These are phyloP conservation scores for Stenchaetothrips biformis DNA, from an alignment of 2,888 invertebrate species.

Conservation along the genomic window DNA sequence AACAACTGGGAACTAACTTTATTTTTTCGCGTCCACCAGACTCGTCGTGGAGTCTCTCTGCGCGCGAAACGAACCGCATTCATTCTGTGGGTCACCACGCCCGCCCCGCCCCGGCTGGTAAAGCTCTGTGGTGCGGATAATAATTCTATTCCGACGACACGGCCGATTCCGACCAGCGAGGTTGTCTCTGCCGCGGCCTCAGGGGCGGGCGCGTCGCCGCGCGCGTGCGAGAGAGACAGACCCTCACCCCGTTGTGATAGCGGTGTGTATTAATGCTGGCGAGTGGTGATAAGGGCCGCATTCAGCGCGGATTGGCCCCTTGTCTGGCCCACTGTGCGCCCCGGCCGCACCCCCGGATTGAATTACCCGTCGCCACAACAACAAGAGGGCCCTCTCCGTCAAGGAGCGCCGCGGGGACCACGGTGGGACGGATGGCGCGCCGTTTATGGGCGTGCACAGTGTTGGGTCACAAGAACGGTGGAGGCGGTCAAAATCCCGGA, in stretches of 20 bases:
- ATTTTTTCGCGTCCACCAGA: no score
- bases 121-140: background rate
- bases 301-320: constrained; percentile 41
- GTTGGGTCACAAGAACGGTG: no score
- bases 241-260: background rate
- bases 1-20: no score
- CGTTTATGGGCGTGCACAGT: no score
- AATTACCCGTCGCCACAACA: no score
- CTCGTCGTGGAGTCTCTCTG: no score
- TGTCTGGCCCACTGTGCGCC: constrained; percentile 32
- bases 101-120: background rate
- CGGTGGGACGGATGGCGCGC: no score
- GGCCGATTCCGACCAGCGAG: background rate
- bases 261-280: constrained; percentile 10
- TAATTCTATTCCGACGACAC: constrained; percentile 15
- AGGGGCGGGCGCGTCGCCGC: background rate
- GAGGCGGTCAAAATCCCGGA: no score
- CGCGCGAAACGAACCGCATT: constrained; percentile 7
- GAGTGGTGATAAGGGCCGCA: constrained; percentile 1
- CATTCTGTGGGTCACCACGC: background rate
- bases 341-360: constrained; percentile 27
- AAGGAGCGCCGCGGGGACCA: no score
- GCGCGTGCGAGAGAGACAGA: background rate
- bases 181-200: background rate
- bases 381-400: no score